phyloP scores from a whole-genome alignment of 2,113 vertebrate species.

The Aix galericulata region DNA sequence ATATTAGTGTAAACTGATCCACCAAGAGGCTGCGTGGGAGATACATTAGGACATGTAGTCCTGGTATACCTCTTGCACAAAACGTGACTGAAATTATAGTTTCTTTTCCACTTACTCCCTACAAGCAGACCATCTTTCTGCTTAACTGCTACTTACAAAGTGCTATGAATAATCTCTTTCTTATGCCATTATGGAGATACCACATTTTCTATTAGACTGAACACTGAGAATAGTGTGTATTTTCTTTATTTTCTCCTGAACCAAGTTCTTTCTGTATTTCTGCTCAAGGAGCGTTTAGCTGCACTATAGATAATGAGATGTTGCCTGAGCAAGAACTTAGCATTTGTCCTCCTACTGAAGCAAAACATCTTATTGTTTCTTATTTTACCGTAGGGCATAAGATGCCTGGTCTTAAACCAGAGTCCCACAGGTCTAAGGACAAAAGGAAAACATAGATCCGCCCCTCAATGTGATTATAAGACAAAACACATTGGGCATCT shows the following conservation, averaged over 20 bases:
- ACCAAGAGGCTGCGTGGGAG: not conserved
- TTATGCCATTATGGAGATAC: not conserved
- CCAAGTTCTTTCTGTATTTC: not conserved
- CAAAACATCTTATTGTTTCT: not conserved
- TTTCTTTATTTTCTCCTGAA: not conserved
- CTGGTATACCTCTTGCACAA: not conserved
- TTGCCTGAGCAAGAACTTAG: not conserved
- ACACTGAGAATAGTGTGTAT: not conserved
- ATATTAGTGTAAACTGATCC: not conserved
- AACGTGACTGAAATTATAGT: accelerated
- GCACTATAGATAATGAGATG: not conserved
- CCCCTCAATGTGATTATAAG: not conserved
- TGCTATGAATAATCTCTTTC: not conserved
- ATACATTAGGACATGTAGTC: not conserved
- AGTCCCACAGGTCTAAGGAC: not conserved
- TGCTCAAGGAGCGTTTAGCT: not conserved
- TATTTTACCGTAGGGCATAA: not conserved
- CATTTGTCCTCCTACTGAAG: not conserved
- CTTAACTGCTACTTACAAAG: not conserved
- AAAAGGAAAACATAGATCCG: slow-evolving; percentile 13
- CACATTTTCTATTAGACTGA: not conserved
- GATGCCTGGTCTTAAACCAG: not conserved
- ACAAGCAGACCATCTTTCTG: not conserved
- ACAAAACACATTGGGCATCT: slow-evolving; percentile 24
- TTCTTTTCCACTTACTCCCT: not conserved